Percentiles rank a stretch among this genome's conserved stretches.
Evolutionary conservation across 2,888 invertebrate genomes (phyloP).

Genomic region (Ophion ellenae): DNA sequence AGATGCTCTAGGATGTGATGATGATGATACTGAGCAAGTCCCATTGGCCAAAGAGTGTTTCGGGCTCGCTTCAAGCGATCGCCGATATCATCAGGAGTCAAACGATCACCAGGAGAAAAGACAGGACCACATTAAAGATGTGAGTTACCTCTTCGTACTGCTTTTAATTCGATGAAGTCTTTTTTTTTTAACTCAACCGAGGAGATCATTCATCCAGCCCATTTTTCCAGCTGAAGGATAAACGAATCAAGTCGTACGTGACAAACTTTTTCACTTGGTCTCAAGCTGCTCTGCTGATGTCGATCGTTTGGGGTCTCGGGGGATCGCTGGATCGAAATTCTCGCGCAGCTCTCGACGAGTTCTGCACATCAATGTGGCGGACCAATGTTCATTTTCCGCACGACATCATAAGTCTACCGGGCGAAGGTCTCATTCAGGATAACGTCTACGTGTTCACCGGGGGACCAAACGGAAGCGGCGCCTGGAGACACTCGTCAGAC

Average conservation of each 20-base stretch:
- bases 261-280: conserved; percentile 79
- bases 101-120: conserved; percentile 74
- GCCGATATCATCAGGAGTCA: background rate
- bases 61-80: background rate
- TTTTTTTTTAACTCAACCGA: background rate
- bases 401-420: conserved; percentile 85
- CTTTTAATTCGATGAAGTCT: conserved; percentile 67
- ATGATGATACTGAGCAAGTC: background rate
- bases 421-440: conserved; percentile 86
- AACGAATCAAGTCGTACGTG: conserved; percentile 39
- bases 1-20: conserved; percentile 74
- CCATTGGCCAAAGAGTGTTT: conserved; percentile 14
- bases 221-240: conserved; percentile 21
- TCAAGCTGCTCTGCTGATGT: conserved; percentile 85
- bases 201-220: background rate
- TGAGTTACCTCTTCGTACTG: background rate
- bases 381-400: conserved; percentile 82
- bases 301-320: conserved; percentile 85
- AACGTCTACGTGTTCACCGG: conserved; percentile 85
- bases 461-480: conserved; percentile 85
- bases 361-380: conserved; percentile 74
- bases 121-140: conserved; percentile 5
- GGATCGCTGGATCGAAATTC: conserved; percentile 84
- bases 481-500: conserved; percentile 87
- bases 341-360: conserved; percentile 80